Base-by-base conservation (phyloP, 2,113 vertebrate genomes). In the Rhizomys pruinosus region DNA sequence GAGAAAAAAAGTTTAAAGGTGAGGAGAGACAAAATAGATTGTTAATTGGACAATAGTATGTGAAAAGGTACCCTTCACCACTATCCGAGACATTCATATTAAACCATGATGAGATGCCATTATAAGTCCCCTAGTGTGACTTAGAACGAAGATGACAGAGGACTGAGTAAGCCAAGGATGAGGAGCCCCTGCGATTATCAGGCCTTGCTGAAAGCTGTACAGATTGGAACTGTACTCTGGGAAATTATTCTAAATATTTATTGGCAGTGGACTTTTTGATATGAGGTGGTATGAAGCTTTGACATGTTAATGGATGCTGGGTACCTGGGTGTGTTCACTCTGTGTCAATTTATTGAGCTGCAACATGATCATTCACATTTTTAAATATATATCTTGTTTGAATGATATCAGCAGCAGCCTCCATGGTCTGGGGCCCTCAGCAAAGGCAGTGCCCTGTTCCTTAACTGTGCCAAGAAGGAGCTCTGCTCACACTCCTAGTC, bases 61-160 rank as follows among this genome's bases (percentile, higher is more conserved):
- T 55, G 59, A 34, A 59, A 77, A 66, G 39, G 0, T 78, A 27
- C 13, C 7, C 55, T 71, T 22, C 32, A 44, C 23, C n/a, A 37
- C 42, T 52, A 52, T 87, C 72, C 47, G 44, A 94, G 59, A 91
- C 85, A 47, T 92, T 78, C 61, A 68, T 12, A 76, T 71, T 29
- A 89, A 69, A 69, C 3, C 19, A 44, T 11, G n/a, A 7, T 55
- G n/a, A 68, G 37, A 61, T 29, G 44, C 29, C 76, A 29, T 15
- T 42, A 63, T 39, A 91, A 89, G 93, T 55, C 57, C 34, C 17
- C 63, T 55, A 29, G 13, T 10, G 10, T 80, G 25, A 10, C 47
- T 52, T 64, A 16, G 25, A 66, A 66, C 12, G 27, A 66, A 66
- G 64, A 52, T 6, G 59, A 61, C 59, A 61, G 59, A 61, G 59